Evolutionary conservation across 2,113 vertebrate genomes (phyloP).

Genomic region (Glaucomys volans): DNA sequence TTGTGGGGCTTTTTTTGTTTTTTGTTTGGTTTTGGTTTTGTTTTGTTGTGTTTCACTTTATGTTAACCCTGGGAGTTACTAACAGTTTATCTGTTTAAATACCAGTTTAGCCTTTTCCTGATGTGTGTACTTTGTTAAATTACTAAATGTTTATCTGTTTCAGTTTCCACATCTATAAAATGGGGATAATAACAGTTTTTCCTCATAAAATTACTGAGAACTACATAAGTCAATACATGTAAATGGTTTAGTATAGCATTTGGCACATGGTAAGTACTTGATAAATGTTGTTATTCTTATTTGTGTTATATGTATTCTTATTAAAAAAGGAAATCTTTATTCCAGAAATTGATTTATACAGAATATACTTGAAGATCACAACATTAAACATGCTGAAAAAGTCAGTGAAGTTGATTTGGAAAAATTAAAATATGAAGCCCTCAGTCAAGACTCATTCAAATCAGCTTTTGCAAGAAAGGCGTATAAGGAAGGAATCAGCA

Average conservation of each 20-base stretch:
- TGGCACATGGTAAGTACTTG: neutral
- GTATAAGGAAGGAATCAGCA: neutral
- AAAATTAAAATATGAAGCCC: neutral
- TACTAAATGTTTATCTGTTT: neutral
- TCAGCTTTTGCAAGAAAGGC: neutral
- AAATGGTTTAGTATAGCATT: neutral
- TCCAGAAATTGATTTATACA: neutral
- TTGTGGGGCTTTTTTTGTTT: neutral
- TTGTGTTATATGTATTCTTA: neutral
- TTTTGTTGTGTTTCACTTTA: neutral
- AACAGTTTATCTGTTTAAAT: neutral
- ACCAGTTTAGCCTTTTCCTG: neutral
- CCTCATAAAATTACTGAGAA: neutral
- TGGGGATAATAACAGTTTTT: neutral
- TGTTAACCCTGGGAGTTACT: neutral
- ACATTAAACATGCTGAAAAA: slow-evolving; percentile 52
- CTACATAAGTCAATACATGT: neutral
- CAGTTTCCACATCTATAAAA: neutral
- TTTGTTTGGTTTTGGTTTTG: neutral
- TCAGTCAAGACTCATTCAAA: slow-evolving; percentile 5
- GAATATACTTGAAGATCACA: neutral
- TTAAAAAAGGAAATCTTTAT: neutral
- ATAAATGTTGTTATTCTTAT: neutral
- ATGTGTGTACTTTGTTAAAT: neutral
- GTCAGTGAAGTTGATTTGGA: neutral